Percentiles rank a stretch among this genome's conserved stretches.
phyloP scores from a whole-genome alignment of 2,888 invertebrate genomes.

The Drosophila sordidula region DNA sequence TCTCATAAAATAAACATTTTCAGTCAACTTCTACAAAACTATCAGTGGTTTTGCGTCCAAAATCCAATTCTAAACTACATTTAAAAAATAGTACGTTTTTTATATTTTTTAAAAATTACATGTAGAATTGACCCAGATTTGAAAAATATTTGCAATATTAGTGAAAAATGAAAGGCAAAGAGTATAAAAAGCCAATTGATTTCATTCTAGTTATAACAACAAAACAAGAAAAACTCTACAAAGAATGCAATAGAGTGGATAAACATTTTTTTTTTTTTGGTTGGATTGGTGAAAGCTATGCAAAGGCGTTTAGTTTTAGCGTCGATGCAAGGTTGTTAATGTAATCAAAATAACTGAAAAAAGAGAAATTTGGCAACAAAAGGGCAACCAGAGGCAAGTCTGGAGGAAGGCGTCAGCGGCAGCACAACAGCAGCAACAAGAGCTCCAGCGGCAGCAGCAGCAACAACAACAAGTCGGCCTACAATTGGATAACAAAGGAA shows the following conservation, averaged over 20 bases:
- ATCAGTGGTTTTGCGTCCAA: too few species aligned
- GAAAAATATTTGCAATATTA: too few species aligned
- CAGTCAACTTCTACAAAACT: too few species aligned
- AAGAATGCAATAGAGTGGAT: conserved; percentile 1
- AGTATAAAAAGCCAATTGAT: conserved; percentile 14
- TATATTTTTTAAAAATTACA: too few species aligned
- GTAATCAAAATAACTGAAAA: conserved; percentile 5
- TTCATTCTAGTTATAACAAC: conserved; percentile 8
- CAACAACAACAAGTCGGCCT: conserved; percentile 1
- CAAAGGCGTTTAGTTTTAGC: conserved; percentile 6
- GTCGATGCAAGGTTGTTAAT: conserved; percentile 1
- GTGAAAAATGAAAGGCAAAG: conserved; percentile 3
- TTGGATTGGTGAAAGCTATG: conserved; percentile 5
- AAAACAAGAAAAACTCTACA: conserved; percentile 5
- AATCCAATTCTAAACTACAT: too few species aligned
- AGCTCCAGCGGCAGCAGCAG: neutral
- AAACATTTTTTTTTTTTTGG: neutral
- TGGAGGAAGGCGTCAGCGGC: conserved; percentile 1
- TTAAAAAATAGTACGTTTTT: too few species aligned
- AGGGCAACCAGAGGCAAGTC: neutral
- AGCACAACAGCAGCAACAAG: neutral
- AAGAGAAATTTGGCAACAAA: neutral
- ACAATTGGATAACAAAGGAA: conserved; percentile 36
- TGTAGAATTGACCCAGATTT: too few species aligned
- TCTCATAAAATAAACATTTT: too few species aligned